These are phyloP conservation scores for Drosophila trapezifrons DNA, from an alignment of 1,140 invertebrate species.

Conservation along the genomic window DNA sequence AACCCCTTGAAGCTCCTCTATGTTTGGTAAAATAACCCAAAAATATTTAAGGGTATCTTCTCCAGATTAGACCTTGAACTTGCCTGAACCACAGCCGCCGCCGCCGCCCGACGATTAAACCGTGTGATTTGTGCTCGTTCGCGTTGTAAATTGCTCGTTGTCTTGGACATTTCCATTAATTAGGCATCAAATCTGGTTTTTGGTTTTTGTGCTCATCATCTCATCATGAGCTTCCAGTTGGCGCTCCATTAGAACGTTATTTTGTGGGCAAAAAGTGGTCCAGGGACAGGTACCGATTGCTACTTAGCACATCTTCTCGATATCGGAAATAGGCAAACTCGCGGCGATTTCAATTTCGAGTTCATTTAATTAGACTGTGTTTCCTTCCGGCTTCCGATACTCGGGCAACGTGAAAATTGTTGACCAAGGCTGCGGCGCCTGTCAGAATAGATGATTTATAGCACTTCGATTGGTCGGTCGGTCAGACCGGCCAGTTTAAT, in stretches of 20 bases:
- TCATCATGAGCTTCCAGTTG: constrained; percentile 11
- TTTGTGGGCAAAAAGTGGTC: constrained; percentile 13
- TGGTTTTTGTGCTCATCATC: neutral
- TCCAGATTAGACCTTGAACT: constrained; percentile 37
- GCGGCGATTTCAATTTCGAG: constrained; percentile 30
- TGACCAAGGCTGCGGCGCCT: constrained; percentile 40
- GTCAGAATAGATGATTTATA: constrained; percentile 64
- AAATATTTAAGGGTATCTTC: neutral
- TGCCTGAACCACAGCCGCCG: constrained; percentile 15
- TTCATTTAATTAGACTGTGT: constrained; percentile 57
- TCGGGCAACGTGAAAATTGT: constrained; percentile 62
- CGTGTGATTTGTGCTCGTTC: constrained; percentile 25
- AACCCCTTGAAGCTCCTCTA: too few species aligned
- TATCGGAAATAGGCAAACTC: constrained; percentile 42
- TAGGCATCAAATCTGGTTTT: constrained; percentile 46
- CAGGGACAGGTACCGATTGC: constrained; percentile 25
- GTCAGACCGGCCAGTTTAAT: constrained; percentile 2
- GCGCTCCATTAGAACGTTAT: constrained; percentile 24
- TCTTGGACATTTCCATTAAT: constrained; percentile 48
- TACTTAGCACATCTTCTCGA: constrained; percentile 43
- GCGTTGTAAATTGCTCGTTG: constrained; percentile 14
- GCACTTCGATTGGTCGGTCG: constrained; percentile 17
- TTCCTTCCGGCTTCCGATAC: constrained; percentile 65
- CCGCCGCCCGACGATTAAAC: constrained; percentile 3
- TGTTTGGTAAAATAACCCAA: neutral